Conservation (phyloP, 2,797 vertebrate species). For the Onychomys arenicola region DNA sequence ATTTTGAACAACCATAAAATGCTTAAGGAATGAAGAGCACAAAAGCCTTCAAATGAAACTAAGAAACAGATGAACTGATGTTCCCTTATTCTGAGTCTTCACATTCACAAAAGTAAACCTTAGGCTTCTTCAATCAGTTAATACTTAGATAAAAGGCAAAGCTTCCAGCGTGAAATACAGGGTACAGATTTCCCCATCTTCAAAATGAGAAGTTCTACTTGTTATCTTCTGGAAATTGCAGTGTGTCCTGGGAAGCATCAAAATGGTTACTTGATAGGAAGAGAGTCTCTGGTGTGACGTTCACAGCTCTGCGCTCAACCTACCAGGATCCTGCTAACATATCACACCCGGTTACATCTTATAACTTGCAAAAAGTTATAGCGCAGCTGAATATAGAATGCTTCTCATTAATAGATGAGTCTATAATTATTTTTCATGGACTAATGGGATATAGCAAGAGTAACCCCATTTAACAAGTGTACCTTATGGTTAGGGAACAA, state of each 20-base stretch:
- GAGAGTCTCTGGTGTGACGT: neutral
- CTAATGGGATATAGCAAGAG: constrained; percentile 25
- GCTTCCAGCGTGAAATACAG: constrained; percentile 14
- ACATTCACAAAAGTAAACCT: neutral
- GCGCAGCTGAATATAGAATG: neutral
- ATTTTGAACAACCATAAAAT: neutral
- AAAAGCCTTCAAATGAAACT: neutral
- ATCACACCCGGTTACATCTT: neutral
- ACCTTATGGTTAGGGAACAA: constrained; percentile 19
- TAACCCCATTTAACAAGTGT: neutral
- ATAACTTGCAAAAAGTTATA: neutral
- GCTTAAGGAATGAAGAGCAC: neutral
- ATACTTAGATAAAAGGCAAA: constrained; percentile 51
- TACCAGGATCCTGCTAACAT: neutral
- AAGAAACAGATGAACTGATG: constrained; percentile 5
- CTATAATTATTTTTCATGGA: constrained; percentile 56
- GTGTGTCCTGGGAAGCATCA: neutral
- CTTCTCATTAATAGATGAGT: constrained; percentile 52
- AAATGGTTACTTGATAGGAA: neutral
- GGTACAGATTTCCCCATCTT: neutral
- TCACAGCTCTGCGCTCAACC: neutral
- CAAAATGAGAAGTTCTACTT: neutral
- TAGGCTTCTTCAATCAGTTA: neutral
- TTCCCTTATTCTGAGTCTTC: neutral
- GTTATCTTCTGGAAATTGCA: constrained; percentile 12